phyloP scores from a whole-genome alignment of 2,797 vertebrate genomes.

The Carcharodon carcharias region DNA sequence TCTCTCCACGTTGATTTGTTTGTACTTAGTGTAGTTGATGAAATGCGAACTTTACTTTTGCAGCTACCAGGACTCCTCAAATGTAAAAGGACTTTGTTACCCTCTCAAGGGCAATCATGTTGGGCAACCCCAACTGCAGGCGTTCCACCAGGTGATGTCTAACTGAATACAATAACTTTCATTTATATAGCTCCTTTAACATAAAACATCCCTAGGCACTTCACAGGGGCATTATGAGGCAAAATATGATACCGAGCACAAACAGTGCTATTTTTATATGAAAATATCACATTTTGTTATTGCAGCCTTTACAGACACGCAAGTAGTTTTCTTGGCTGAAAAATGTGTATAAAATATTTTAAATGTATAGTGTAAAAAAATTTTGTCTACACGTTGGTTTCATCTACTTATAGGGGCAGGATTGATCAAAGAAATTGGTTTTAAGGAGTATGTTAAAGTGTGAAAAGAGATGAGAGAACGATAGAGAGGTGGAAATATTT shows the following conservation, averaged over 20 bases:
- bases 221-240: conserved; percentile 97
- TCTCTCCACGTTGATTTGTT: not conserved
- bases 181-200: too few relatives aligned
- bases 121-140: not conserved
- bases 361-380: conserved; percentile 99
- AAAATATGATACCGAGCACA: conserved; percentile 61
- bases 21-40: not conserved
- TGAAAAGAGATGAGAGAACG: not conserved
- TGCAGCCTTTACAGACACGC: conserved; percentile 96
- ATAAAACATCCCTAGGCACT: too few relatives aligned
- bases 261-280: not conserved
- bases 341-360: conserved; percentile 99
- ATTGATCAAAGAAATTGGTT: not conserved
- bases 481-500: not conserved
- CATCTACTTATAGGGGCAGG: conserved; percentile 68
- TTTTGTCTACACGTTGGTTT: conserved; percentile 99
- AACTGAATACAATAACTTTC: not conserved
- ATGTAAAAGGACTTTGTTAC: not conserved
- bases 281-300: conserved; percentile 99
- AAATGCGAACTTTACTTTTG: not conserved
- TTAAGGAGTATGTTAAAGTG: not conserved
- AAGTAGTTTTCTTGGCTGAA: conserved; percentile 98
- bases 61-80: not conserved
- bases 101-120: not conserved
- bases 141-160: not conserved